A percentile compares a stretch with the other conserved stretches of the same genome.
phyloP scores from a whole-genome alignment of 2,113 vertebrate genomes.

The Cygnus atratus region DNA sequence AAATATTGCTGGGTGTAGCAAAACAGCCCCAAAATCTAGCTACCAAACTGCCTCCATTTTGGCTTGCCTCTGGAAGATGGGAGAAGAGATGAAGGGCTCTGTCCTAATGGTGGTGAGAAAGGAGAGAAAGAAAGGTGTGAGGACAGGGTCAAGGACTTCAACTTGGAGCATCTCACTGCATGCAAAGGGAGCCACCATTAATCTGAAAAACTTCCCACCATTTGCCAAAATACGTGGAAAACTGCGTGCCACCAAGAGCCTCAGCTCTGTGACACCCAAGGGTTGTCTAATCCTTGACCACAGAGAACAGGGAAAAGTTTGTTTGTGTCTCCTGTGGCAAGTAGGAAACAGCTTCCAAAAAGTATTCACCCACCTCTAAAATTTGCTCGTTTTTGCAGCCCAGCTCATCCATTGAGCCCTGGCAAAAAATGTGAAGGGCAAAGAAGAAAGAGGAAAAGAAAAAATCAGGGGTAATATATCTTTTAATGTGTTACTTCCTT shows the following conservation, averaged over 20 bases:
- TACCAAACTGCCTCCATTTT: background rate
- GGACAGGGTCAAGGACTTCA: background rate
- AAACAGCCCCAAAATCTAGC: background rate
- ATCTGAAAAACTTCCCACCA: background rate
- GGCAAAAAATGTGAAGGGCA: background rate
- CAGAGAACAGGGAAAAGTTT: background rate
- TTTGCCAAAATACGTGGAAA: background rate
- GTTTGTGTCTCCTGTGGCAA: background rate
- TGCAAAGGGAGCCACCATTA: background rate
- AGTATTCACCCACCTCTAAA: background rate
- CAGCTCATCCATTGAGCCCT: too few species aligned
- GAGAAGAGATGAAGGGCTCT: background rate
- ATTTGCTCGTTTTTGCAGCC: background rate
- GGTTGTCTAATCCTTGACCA: background rate
- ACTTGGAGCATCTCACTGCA: background rate
- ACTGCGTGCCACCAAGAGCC: background rate
- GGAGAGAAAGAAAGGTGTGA: background rate
- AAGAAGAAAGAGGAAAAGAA: background rate
- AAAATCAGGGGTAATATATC: background rate
- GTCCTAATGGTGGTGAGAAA: background rate
- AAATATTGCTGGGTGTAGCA: background rate
- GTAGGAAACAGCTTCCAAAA: background rate
- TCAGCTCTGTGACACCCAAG: accelerated
- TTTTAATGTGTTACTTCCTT: background rate
- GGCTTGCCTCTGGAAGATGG: background rate